Percentiles rank a stretch among this genome's conserved stretches.
Evolutionary conservation across 2,888 invertebrate genomes (phyloP).

Genomic region (Halocaridina rubra): DNA sequence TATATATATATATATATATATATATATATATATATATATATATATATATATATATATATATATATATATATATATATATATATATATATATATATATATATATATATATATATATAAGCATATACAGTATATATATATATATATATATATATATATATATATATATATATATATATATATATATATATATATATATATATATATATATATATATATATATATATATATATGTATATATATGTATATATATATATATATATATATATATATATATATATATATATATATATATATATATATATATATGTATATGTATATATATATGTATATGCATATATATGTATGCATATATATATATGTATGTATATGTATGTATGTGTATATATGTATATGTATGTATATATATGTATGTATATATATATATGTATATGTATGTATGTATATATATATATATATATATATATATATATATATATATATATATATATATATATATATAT

Average conservation of each 20-base stretch:
- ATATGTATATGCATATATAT: neutral
- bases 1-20: neutral
- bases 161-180: neutral
- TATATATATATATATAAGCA: neutral
- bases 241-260: neutral
- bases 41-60: neutral
- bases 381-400: neutral
- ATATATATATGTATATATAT: neutral
- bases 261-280: neutral
- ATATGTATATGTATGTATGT: neutral
- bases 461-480: neutral
- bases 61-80: neutral
- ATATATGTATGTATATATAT: neutral
- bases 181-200: neutral
- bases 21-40: neutral
- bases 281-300: neutral
- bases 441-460: neutral
- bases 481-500: neutral
- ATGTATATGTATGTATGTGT: neutral
- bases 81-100: neutral
- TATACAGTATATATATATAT: neutral
- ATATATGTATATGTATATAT: neutral
- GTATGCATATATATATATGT: neutral
- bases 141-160: neutral
- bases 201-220: neutral